Conservation (phyloP, 2,888 invertebrate species). For the Bombylius major region DNA sequence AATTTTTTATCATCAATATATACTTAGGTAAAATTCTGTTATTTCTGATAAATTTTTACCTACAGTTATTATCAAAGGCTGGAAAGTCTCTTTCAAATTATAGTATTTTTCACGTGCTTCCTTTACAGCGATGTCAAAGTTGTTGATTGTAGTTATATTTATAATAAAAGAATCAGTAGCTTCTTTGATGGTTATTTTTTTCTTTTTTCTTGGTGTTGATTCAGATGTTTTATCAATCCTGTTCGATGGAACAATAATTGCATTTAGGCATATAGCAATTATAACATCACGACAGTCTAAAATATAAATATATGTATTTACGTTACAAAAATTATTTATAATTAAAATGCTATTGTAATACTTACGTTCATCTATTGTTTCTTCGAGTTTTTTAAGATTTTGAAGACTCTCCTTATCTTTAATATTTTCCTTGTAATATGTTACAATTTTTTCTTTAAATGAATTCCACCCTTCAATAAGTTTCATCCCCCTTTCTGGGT, state of each 20-base stretch:
- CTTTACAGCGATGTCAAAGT: neutral
- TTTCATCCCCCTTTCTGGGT: neutral
- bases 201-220: neutral
- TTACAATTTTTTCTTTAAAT: neutral
- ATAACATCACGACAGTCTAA: neutral
- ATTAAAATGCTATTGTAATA: neutral
- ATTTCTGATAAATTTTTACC: neutral
- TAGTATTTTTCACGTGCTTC: neutral
- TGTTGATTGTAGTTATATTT: neutral
- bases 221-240: neutral
- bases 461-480: neutral
- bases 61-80: conserved; percentile 1
- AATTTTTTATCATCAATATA: conserved; percentile 3
- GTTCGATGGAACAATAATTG: neutral
- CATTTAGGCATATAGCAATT: neutral
- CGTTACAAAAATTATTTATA: neutral
- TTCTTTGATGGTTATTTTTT: conserved; percentile 1
- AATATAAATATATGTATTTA: neutral
- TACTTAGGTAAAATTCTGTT: conserved; percentile 2
- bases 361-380: neutral
- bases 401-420: neutral
- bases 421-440: neutral
- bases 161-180: neutral
- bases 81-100: neutral
- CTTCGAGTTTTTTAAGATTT: neutral